Percentiles rank a stretch among this genome's conserved stretches.
phyloP scores from a whole-genome alignment of 1,140 invertebrate genomes.

The Atopsyche davidsoni region DNA sequence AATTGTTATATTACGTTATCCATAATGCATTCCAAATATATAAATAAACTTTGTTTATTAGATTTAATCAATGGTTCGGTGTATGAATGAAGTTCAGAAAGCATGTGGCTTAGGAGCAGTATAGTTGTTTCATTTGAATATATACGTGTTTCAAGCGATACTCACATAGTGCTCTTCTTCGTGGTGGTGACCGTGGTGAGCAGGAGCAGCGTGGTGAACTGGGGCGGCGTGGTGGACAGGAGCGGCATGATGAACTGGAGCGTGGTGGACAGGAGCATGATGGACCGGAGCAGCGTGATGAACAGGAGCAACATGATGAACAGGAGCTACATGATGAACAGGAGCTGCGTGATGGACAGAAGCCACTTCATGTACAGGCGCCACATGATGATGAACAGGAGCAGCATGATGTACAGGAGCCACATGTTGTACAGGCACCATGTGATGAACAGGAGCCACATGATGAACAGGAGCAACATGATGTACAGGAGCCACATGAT shows the following conservation, averaged over 20 bases:
- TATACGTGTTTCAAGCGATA: constrained; percentile 11
- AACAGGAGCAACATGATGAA: constrained; percentile 27
- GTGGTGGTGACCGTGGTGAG: constrained; percentile 6
- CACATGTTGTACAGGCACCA: neutral
- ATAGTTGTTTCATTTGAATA: constrained; percentile 28
- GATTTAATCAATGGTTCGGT: neutral
- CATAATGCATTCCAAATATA: too few species aligned
- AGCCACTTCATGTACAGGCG: neutral
- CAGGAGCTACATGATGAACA: constrained; percentile 28
- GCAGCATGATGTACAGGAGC: neutral
- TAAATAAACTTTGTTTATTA: neutral
- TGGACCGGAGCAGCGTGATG: constrained; percentile 30
- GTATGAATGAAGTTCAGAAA: neutral
- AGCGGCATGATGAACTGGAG: constrained; percentile 26
- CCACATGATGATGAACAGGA: neutral
- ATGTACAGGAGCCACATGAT: constrained; percentile 28
- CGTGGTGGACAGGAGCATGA: constrained; percentile 26
- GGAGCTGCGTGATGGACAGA: constrained; percentile 32
- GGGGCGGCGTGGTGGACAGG: constrained; percentile 32
- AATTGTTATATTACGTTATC: too few species aligned
- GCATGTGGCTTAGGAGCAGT: neutral
- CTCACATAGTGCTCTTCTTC: neutral
- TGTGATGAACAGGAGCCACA: neutral
- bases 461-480: neutral
- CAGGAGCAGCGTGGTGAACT: constrained; percentile 10